phyloP scores from a whole-genome alignment of 1,140 invertebrate species.

The Drosophila truncata region DNA sequence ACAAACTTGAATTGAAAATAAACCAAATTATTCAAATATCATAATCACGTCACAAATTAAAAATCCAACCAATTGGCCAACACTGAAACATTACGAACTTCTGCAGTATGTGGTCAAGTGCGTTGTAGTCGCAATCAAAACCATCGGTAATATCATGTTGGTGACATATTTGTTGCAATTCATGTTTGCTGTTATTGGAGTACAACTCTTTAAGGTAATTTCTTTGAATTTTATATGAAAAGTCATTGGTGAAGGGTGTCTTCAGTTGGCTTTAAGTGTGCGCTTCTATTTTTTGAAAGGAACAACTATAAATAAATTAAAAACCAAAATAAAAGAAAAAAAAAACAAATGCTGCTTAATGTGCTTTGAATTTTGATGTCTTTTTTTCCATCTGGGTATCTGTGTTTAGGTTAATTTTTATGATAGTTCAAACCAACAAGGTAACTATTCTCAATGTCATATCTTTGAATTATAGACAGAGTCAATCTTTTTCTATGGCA shows the following conservation, averaged over 20 bases:
- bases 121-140: slow-evolving; percentile 99
- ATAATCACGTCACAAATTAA: slow-evolving; percentile 27
- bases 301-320: slow-evolving; percentile 22
- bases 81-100: slow-evolving; percentile 57
- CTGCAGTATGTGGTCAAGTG: slow-evolving; percentile 98
- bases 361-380: slow-evolving; percentile 70
- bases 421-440: slow-evolving; percentile 13
- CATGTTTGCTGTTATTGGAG: slow-evolving; percentile 99
- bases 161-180: slow-evolving; percentile 99
- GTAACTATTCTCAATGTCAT: slow-evolving; percentile 34
- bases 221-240: slow-evolving; percentile 64
- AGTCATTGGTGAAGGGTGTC: slow-evolving; percentile 64
- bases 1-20: slow-evolving; percentile 24
- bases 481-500: slow-evolving; percentile 19
- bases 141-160: slow-evolving; percentile 99
- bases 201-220: slow-evolving; percentile 99
- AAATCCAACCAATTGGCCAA: slow-evolving; percentile 44
- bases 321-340: not conserved
- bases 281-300: slow-evolving; percentile 56
- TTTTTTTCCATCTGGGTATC: slow-evolving; percentile 42
- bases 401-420: slow-evolving; percentile 33
- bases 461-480: slow-evolving; percentile 21
- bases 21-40: slow-evolving; percentile 14
- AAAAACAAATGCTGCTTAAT: slow-evolving; percentile 48
- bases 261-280: slow-evolving; percentile 74